Evolutionary conservation across 1,140 invertebrate genomes (phyloP), one percentile per base, ranked within the genome.

Genomic region (Globodera ellingtonae): DNA sequence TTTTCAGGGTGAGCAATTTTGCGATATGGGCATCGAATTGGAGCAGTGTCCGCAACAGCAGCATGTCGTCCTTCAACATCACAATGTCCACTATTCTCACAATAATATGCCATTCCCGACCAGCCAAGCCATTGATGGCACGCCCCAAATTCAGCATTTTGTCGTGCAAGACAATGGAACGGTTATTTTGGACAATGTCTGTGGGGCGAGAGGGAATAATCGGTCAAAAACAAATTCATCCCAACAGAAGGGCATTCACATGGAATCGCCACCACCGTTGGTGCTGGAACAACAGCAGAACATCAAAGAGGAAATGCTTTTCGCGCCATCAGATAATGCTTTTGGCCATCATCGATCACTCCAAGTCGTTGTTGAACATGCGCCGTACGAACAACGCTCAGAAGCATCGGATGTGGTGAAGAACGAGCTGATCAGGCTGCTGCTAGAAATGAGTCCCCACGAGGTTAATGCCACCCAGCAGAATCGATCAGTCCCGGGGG

Each of bases 351-450:
- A 44, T 21, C 73, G 66, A 59, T 47, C 18, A 82, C 76, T 46
- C 1, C 56, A 62, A 8, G 73, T 75, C 24, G 59, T 15, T 18
- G 24, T 59, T 75, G 62, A 50, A 8, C 47, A 47, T 24, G 15
- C n/a, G n/a, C 18, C n/a, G n/a, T 8, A 59, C 6, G 71, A 6
- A 7, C 15, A 75, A 48, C 52, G 73, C 6, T 5, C 75, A n/a
- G 59, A 78, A n/a, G 24, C 35, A n/a, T 44, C 76, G 56, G 67
- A 35, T n/a, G 18, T 21, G 18, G 83, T 76, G 6, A 83, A 83
- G 73, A 85, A 82, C 35, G 85, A 83, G 50, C 81, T 83, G 62
- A 83, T 83, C 13, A 52, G 67, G 50, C 83, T 83, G 82, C 81
- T 83, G 50, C 71, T 83, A 35, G 82, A 83, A 65, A 83, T 83